Percentiles rank a stretch among this genome's conserved stretches.
phyloP scores from a whole-genome alignment of 1,140 invertebrate genomes.

The Drosophila ananassae region DNA sequence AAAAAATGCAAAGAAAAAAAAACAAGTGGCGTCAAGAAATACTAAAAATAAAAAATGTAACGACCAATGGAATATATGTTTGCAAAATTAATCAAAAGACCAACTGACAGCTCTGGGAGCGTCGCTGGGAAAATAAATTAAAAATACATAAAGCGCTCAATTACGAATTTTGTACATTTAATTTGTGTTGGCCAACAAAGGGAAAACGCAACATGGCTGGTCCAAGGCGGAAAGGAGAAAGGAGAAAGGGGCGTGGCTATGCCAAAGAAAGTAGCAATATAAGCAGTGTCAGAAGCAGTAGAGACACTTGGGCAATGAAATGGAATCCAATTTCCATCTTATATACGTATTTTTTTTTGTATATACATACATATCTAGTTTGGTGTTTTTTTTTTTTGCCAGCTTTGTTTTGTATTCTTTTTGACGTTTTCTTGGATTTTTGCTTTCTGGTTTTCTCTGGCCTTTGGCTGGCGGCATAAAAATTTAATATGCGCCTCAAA shows the following conservation, averaged over 20 bases:
- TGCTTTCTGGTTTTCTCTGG: slow-evolving; percentile 17
- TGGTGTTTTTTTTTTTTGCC: slow-evolving; percentile 26
- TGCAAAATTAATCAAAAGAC: slow-evolving; percentile 51
- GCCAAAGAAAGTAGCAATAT: slow-evolving; percentile 7
- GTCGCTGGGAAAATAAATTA: slow-evolving; percentile 61
- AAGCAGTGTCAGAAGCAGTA: slow-evolving; percentile 1
- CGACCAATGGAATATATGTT: slow-evolving; percentile 15
- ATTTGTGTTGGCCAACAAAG: slow-evolving; percentile 34
- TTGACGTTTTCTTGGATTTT: background rate
- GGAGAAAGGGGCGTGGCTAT: slow-evolving; percentile 11
- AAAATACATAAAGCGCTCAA: slow-evolving; percentile 74
- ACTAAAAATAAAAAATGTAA: background rate
- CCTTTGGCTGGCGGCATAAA: slow-evolving; percentile 52
- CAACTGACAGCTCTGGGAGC: slow-evolving; percentile 34
- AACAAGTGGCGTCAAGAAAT: background rate
- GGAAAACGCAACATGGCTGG: background rate
- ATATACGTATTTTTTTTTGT: slow-evolving; percentile 15
- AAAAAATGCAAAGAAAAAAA: slow-evolving; percentile 2
- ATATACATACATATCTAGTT: background rate
- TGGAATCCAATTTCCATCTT: slow-evolving; percentile 69
- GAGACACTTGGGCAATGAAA: slow-evolving; percentile 46
- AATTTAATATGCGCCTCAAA: slow-evolving; percentile 75
- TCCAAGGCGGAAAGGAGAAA: background rate
- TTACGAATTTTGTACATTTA: slow-evolving; percentile 75
- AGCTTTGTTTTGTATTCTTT: slow-evolving; percentile 8